phyloP scores from a whole-genome alignment of 2,113 vertebrate species.

The Petroica traversi region DNA sequence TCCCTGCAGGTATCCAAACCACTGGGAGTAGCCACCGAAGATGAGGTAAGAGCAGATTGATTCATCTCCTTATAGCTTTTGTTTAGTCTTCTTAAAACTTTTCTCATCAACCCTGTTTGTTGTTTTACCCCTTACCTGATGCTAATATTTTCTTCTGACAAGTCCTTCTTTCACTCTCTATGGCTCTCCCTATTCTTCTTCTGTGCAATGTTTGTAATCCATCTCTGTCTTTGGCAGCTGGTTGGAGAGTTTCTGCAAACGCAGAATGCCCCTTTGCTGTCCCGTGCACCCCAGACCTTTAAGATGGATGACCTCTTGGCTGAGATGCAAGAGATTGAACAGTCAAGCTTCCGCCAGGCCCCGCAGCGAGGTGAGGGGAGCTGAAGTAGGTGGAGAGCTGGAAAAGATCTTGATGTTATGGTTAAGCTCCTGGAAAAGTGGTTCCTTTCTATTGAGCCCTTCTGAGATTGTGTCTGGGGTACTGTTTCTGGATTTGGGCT shows the following conservation, averaged over 20 bases:
- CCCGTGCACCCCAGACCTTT: constrained; percentile 90
- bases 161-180: accelerated
- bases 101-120: neutral
- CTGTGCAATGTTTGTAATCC: neutral
- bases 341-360: constrained; percentile 91
- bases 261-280: constrained; percentile 77
- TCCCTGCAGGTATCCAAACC: constrained; percentile 84
- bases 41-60: constrained; percentile 81
- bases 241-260: constrained; percentile 94
- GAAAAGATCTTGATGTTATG: neutral
- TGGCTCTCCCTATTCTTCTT: neutral
- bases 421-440: neutral
- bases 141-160: neutral
- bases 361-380: constrained; percentile 88
- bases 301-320: constrained; percentile 97
- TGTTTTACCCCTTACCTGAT: neutral
- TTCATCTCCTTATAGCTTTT: neutral
- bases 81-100: neutral
- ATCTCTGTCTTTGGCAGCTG: constrained; percentile 74
- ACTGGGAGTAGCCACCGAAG: constrained; percentile 88
- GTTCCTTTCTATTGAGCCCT: neutral
- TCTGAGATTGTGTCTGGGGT: neutral
- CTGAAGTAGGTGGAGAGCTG: neutral
- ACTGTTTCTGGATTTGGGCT: neutral
- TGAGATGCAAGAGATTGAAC: constrained; percentile 98